Conservation (phyloP, 2,888 invertebrate genomes). For the Dryococelus australis region DNA sequence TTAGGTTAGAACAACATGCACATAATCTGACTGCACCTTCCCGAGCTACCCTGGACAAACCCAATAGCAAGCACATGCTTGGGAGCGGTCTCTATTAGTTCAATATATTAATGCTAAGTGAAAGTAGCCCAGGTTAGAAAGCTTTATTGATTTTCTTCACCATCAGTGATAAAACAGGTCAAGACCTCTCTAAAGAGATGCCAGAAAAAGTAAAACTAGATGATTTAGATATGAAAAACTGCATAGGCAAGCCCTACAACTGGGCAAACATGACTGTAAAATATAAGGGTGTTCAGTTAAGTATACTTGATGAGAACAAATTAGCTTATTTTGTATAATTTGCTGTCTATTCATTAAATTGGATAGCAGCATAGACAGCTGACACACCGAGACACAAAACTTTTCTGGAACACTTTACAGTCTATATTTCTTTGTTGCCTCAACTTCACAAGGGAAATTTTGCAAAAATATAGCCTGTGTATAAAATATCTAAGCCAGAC, state of each 20-base stretch:
- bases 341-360: not conserved
- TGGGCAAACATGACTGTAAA: not conserved
- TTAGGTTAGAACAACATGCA: too few species aligned
- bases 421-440: not conserved
- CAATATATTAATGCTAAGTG: too few species aligned
- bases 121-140: too few species aligned
- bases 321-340: not conserved
- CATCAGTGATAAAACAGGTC: too few species aligned
- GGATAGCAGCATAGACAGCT: not conserved
- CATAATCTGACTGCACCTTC: too few species aligned
- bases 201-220: not conserved
- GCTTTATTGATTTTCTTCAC: too few species aligned
- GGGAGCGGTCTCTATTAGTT: too few species aligned
- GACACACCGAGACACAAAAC: not conserved
- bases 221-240: conserved; percentile 1
- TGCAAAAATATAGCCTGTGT: not conserved
- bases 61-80: too few species aligned
- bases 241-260: not conserved
- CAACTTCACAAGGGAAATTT: not conserved
- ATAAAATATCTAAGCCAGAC: not conserved
- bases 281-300: not conserved
- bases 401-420: not conserved
- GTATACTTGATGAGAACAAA: conserved; percentile 17
- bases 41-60: too few species aligned
- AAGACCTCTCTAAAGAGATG: not conserved